Conservation (phyloP, 2,113 vertebrate species). For the Progne subis region DNA sequence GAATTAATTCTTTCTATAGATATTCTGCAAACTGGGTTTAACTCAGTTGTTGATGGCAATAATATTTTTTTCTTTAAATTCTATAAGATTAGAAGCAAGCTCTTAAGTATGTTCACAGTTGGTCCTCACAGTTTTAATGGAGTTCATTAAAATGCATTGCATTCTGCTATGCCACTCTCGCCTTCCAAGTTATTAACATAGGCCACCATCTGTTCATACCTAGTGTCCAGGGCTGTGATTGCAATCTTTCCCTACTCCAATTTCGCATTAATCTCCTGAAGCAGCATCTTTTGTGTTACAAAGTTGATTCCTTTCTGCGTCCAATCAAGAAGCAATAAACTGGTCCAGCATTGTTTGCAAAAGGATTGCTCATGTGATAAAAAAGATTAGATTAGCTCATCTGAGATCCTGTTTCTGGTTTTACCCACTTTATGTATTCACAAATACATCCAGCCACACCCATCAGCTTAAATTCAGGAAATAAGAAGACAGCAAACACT, state of each 20-base stretch:
- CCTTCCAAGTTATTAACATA: constrained; percentile 11
- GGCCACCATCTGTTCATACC: constrained; percentile 32
- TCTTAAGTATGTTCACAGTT: not conserved
- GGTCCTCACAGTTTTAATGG: not conserved
- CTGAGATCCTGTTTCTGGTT: not conserved
- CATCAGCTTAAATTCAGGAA: not conserved
- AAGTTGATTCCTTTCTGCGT: constrained; percentile 5
- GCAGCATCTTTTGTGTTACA: not conserved
- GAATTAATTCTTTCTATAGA: not conserved
- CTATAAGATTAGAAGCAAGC: not conserved
- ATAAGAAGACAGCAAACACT: not conserved
- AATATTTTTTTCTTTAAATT: not conserved
- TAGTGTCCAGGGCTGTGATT: not conserved
- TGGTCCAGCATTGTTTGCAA: not conserved
- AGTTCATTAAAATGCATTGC: constrained; percentile 33
- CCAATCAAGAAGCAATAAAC: not conserved
- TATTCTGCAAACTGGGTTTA: not conserved
- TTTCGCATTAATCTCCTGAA: constrained; percentile 21
- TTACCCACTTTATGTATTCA: not conserved
- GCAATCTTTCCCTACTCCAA: not conserved
- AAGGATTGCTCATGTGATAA: not conserved
- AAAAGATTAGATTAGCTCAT: not conserved
- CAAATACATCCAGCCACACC: not conserved
- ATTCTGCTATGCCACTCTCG: not conserved
- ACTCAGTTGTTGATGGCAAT: not conserved